Evolutionary conservation across 2,113 vertebrate species (phyloP), one percentile per base, ranked within the genome.

Genomic region (Pica pica): DNA sequence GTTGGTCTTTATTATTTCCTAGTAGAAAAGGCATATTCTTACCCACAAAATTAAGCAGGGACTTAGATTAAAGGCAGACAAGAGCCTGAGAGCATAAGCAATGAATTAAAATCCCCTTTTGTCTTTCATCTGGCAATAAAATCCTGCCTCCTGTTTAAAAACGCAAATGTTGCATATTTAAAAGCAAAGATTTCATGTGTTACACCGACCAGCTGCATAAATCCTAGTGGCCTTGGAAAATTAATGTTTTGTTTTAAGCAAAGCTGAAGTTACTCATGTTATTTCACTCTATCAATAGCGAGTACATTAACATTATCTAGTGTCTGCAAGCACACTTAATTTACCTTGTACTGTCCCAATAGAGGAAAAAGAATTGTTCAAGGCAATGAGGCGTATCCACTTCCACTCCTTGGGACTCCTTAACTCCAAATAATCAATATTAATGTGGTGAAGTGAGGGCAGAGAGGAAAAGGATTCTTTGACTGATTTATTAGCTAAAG

Each of bases 221-320:
- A 97, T 97, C 81, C 76, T 90, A 69, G 64, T 89, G 95, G 97
- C 96, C 97, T 97, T 96, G 84, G 96, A 98, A 98, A 98, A 99
- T 98, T 98, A 98, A 98, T 98, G 98, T 98, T 98, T 98, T 98
- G 97, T 98, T 98, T 99, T 98, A 98, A 99, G 98, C 98, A 98
- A 98, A 97, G 97, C 97, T 98, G 98, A 98, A 98, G 98, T 97
- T 98, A 98, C 98, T 98, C 98, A 93, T 98, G 98, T 99, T 98
- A 98, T 98, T 98, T 96, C 98, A 97, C 98, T 98, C 97, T 97
- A 98, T 98, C 98, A 98, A 98, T 98, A 98, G 97, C 74, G 97
- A 98, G 98, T 98, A 98, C 98, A 98, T 99, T 98, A 98, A 98
- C 98, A 98, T 99, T 98, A 98, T 98, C 98, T 98, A 98, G 98